Conservation (phyloP, 2,797 vertebrate genomes). For the Phoebastria nigripes region DNA sequence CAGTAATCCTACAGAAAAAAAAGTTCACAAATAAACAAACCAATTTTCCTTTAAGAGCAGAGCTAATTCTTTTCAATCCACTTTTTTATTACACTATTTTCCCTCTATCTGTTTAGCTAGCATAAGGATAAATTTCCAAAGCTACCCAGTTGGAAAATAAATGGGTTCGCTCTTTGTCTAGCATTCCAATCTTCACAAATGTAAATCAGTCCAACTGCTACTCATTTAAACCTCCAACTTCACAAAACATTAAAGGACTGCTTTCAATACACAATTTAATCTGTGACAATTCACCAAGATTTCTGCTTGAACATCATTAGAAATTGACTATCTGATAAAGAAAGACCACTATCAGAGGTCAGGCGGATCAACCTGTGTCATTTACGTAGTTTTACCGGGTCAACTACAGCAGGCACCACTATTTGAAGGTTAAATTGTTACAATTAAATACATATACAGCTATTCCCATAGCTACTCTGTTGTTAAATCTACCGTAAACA, state of each 20-base stretch:
- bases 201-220: conserved; percentile 79
- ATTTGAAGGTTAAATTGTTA: conserved; percentile 86
- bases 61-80: conserved; percentile 82
- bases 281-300: conserved; percentile 78
- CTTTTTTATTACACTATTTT: conserved; percentile 80
- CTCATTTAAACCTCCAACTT: conserved; percentile 80
- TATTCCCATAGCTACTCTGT: conserved; percentile 69
- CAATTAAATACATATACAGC: conserved; percentile 82
- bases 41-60: conserved; percentile 79
- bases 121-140: conserved; percentile 82
- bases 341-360: conserved; percentile 72
- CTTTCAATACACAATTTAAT: conserved; percentile 82
- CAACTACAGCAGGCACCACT: conserved; percentile 72
- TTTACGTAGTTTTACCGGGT: conserved; percentile 80
- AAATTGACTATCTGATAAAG: conserved; percentile 85
- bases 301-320: conserved; percentile 77
- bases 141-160: conserved; percentile 82
- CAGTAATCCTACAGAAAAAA: conserved; percentile 65
- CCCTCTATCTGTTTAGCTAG: conserved; percentile 76
- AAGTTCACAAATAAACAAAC: conserved; percentile 76
- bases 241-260: conserved; percentile 82
- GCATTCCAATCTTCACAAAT: conserved; percentile 82
- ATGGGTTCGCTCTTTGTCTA: conserved; percentile 79
- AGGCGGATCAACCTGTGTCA: conserved; percentile 76
- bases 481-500: conserved; percentile 77